Evolutionary conservation across 2,797 vertebrate genomes (phyloP).

Genomic region (Xiphophorus birchmanni): DNA sequence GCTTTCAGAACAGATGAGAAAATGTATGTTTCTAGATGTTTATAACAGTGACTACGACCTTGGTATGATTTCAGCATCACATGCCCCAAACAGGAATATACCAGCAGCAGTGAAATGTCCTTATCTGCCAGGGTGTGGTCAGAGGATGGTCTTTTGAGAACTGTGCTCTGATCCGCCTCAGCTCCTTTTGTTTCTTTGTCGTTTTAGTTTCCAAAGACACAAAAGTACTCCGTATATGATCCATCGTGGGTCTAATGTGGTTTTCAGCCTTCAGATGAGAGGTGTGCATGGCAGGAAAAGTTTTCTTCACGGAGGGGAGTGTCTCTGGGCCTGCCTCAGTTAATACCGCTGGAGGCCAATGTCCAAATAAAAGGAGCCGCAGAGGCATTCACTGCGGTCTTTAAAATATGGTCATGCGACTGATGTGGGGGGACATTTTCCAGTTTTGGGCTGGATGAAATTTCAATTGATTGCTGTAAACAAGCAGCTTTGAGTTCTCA

Average conservation of each 20-base stretch:
- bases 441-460: constrained; percentile 1
- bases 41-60: neutral
- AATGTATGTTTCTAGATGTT: neutral
- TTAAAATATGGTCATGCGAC: constrained; percentile 32
- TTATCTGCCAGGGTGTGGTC: constrained; percentile 71
- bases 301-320: neutral
- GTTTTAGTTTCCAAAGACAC: constrained; percentile 38
- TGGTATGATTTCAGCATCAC: neutral
- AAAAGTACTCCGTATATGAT: constrained; percentile 32
- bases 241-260: constrained; percentile 31
- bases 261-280: constrained; percentile 15
- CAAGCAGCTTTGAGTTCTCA: constrained; percentile 17
- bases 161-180: constrained; percentile 27
- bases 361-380: neutral
- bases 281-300: constrained; percentile 10
- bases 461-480: constrained; percentile 30
- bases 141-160: constrained; percentile 50
- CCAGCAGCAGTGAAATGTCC: constrained; percentile 51
- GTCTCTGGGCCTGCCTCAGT: neutral
- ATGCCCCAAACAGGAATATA: neutral
- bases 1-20: neutral
- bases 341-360: constrained; percentile 1
- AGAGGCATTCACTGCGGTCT: constrained; percentile 16
- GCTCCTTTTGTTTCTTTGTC: constrained; percentile 66
- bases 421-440: constrained; percentile 15